These are phyloP conservation scores for Mallateleia sp. DNA, from an alignment of 2,888 invertebrate species.

Conservation along the genomic window DNA sequence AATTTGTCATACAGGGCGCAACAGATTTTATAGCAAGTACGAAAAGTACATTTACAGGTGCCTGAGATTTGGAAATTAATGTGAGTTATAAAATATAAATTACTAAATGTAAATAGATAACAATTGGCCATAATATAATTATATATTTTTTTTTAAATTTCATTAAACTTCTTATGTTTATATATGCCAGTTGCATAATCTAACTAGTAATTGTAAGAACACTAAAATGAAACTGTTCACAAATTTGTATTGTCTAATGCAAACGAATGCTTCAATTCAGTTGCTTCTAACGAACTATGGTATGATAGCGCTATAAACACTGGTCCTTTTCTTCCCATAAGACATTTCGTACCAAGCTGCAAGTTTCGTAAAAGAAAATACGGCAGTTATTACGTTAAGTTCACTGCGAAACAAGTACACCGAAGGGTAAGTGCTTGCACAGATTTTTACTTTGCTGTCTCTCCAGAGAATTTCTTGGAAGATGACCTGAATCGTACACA, in stretches of 20 bases:
- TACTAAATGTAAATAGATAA: no score
- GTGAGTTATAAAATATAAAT: no score
- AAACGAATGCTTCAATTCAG: conserved; percentile 11
- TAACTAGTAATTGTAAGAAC: no score
- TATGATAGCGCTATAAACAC: conserved; percentile 43
- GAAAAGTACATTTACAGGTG: no score
- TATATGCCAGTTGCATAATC: no score
- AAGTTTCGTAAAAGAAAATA: conserved; percentile 58
- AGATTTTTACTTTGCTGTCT: conserved; percentile 36
- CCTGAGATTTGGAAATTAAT: no score
- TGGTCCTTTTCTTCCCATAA: conserved; percentile 33
- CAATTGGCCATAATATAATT: no score
- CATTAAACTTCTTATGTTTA: no score
- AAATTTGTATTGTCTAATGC: background rate
- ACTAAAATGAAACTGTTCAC: no score
- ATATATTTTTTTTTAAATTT: no score
- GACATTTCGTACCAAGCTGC: conserved; percentile 54
- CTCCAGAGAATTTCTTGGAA: conserved; percentile 4
- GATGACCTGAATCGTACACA: conserved; percentile 14
- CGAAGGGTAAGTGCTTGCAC: conserved; percentile 31
- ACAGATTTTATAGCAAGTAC: no score
- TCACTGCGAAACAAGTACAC: conserved; percentile 30
- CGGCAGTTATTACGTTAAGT: conserved; percentile 55
- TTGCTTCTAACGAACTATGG: conserved; percentile 39
- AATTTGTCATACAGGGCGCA: no score